Conservation (phyloP, 2,113 vertebrate species). For the Forbesichthys papilliferus region DNA sequence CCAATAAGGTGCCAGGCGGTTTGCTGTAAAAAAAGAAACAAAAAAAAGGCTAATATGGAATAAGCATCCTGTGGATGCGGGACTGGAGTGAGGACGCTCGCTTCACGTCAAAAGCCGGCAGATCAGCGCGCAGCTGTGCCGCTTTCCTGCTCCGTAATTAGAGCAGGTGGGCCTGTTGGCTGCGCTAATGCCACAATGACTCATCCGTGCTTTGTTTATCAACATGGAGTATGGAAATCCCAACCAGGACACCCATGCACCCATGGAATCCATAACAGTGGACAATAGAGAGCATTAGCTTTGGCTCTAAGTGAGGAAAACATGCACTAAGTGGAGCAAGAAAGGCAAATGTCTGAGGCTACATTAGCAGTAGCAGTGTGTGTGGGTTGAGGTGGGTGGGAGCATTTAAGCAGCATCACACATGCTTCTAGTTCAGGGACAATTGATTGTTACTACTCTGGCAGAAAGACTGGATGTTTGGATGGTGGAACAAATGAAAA, state of each 20-base stretch:
- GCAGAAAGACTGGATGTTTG: constrained; percentile 8
- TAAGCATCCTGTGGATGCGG: background rate
- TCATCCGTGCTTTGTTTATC: constrained; percentile 67
- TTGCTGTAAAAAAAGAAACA: constrained; percentile 6
- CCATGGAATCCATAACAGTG: constrained; percentile 63
- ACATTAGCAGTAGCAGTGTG: constrained; percentile 29
- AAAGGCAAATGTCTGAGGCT: constrained; percentile 29
- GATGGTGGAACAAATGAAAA: background rate
- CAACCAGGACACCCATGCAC: constrained; percentile 33
- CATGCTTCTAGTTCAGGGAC: constrained; percentile 52
- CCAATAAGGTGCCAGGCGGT: constrained; percentile 45
- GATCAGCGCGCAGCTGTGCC: constrained; percentile 51
- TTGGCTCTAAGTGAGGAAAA: constrained; percentile 41
- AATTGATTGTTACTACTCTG: constrained; percentile 10
- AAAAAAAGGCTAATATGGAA: constrained; percentile 10
- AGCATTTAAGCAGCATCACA: constrained; percentile 29
- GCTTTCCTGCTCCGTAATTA: constrained; percentile 65
- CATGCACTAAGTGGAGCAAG: constrained; percentile 41
- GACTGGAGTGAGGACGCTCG: background rate
- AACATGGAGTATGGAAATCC: constrained; percentile 68
- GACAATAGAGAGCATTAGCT: constrained; percentile 55
- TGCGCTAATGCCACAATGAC: constrained; percentile 65
- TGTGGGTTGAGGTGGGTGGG: constrained; percentile 37
- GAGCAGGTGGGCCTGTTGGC: constrained; percentile 49
- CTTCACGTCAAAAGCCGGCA: background rate